A percentile compares a stretch with the other conserved stretches of the same genome.
phyloP scores from a whole-genome alignment of 2,888 invertebrate species.

The Paralinhomoeus sp. region DNA sequence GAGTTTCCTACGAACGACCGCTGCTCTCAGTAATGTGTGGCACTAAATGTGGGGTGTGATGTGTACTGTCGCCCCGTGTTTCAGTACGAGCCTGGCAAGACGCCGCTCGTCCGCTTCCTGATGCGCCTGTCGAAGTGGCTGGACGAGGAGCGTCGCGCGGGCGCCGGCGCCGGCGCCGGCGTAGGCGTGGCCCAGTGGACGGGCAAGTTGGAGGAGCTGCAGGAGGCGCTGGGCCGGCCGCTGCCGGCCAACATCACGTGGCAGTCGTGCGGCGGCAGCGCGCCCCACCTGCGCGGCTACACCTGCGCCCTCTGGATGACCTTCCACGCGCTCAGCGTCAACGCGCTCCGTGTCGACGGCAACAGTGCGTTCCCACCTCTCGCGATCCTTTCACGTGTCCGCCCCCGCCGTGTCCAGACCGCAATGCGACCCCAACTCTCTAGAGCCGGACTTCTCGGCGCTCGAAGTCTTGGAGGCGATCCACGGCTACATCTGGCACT shows the following conservation, averaged over 20 bases:
- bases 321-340: conserved; percentile 70
- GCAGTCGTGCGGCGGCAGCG: conserved; percentile 59
- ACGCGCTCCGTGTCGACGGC: conserved; percentile 34
- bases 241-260: conserved; percentile 32
- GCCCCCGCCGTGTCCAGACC: neutral
- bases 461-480: conserved; percentile 53
- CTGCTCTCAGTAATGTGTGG: neutral
- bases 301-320: conserved; percentile 83
- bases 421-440: neutral
- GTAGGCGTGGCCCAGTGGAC: too few species aligned
- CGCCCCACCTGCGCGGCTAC: conserved; percentile 51
- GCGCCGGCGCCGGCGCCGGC: too few species aligned
- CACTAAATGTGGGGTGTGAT: neutral
- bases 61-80: conserved; percentile 3
- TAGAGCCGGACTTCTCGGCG: conserved; percentile 28
- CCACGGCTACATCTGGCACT: conserved; percentile 63
- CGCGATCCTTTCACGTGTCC: neutral
- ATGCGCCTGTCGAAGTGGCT: conserved; percentile 38
- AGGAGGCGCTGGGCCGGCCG: conserved; percentile 19
- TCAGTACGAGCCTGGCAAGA: conserved; percentile 51
- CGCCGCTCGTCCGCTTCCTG: conserved; percentile 43
- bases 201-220: conserved; percentile 5
- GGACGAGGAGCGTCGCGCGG: too few species aligned
- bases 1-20: neutral
- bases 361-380: conserved; percentile 11